Percentiles rank a stretch among this genome's conserved stretches.
Conservation (phyloP, 2,888 invertebrate genomes). For the Parelbella ahira region DNA sequence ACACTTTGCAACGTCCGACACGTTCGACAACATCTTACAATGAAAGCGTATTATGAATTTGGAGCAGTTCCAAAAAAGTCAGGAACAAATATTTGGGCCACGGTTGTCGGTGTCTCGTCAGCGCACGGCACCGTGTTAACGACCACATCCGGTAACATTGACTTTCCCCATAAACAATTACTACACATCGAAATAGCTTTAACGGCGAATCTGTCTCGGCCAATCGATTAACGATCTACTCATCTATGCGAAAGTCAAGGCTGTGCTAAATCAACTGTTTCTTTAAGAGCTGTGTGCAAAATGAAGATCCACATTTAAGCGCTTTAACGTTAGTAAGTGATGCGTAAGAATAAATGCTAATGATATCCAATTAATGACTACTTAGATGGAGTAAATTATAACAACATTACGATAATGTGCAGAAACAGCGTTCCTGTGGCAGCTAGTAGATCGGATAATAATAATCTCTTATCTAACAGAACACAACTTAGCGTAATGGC, state of each 20-base stretch:
- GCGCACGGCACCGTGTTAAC: constrained; percentile 62
- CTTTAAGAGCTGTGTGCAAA: no score
- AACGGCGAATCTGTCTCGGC: no score
- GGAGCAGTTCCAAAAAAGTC: constrained; percentile 66
- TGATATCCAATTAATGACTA: no score
- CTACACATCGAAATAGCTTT: constrained; percentile 55
- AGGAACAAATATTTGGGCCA: constrained; percentile 71
- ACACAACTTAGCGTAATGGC: constrained; percentile 12
- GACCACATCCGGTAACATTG: constrained; percentile 74
- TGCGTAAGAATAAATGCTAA: no score
- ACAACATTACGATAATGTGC: no score
- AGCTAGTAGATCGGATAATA: constrained; percentile 9
- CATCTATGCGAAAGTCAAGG: constrained; percentile 2
- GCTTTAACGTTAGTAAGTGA: no score
- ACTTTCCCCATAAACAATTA: constrained; percentile 68
- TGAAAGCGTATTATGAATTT: constrained; percentile 63
- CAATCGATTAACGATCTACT: no score
- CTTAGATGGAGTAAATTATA: no score
- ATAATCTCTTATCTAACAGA: constrained; percentile 11
- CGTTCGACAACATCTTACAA: constrained; percentile 46
- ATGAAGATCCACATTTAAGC: no score
- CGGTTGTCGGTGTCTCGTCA: constrained; percentile 59
- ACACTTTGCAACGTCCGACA: constrained; percentile 29
- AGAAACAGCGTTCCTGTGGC: no score
- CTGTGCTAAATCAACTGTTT: neutral